Conservation (phyloP, 1,140 invertebrate genomes). For the Caenorhabditis briggsae region DNA sequence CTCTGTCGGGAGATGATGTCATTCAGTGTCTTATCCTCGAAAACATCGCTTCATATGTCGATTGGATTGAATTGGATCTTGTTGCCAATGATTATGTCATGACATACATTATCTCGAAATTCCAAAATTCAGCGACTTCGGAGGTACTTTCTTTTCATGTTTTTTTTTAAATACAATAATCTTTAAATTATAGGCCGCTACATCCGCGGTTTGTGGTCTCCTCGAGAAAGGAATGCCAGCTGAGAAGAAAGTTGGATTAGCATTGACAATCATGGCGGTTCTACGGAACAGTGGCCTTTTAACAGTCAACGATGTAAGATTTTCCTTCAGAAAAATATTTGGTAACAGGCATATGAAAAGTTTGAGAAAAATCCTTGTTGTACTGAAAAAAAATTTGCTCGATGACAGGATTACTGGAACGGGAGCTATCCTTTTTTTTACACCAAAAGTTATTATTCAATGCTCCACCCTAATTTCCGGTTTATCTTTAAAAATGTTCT, state of each 20-base stretch:
- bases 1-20: neutral
- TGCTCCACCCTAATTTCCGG: too few species aligned
- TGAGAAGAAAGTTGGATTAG: constrained; percentile 58
- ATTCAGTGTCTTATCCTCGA: constrained; percentile 60
- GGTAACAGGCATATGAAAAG: too few species aligned
- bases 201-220: constrained; percentile 24
- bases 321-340: neutral
- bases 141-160: constrained; percentile 41
- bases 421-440: too few species aligned
- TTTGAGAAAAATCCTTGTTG: too few species aligned
- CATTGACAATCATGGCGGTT: constrained; percentile 6
- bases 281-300: constrained; percentile 34
- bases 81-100: constrained; percentile 66
- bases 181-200: constrained; percentile 53
- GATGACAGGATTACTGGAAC: too few species aligned
- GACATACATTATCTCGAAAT: constrained; percentile 55
- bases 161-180: neutral
- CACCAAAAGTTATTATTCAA: too few species aligned
- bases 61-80: constrained; percentile 68
- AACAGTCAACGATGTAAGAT: constrained; percentile 59
- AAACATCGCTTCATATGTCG: constrained; percentile 61
- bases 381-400: too few species aligned
- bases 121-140: constrained; percentile 47
- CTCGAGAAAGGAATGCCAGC: constrained; percentile 65
- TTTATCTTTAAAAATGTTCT: too few species aligned